These are phyloP conservation scores for Ormyrus pomaceus DNA, from an alignment of 2,888 invertebrate species.

Conservation along the genomic window DNA sequence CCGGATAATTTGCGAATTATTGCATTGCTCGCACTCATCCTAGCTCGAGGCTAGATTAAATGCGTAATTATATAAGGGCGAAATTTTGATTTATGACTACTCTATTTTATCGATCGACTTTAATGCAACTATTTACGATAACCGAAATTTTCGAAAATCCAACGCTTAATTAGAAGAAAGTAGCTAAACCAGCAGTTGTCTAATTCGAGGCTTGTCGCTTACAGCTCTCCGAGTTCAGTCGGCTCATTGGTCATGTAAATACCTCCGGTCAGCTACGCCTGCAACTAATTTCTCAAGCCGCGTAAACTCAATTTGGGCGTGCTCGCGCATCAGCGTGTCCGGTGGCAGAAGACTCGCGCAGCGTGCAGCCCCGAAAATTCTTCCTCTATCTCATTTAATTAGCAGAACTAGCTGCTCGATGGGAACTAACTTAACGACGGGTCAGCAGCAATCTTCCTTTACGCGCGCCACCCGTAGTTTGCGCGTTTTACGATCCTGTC, in stretches of 20 bases:
- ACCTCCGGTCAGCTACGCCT: not conserved
- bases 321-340: constrained; percentile 1
- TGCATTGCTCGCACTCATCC: too few species aligned
- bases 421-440: constrained; percentile 72
- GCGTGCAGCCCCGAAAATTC: constrained; percentile 51
- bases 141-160: too few species aligned
- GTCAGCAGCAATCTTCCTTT: constrained; percentile 70
- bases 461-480: constrained; percentile 63
- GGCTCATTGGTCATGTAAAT: constrained; percentile 4
- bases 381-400: constrained; percentile 68
- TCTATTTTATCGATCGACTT: too few species aligned
- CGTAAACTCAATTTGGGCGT: constrained; percentile 43
- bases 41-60: too few species aligned
- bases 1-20: too few species aligned
- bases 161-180: not conserved
- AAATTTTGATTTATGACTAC: too few species aligned
- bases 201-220: not conserved
- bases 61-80: too few species aligned
- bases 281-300: constrained; percentile 35
- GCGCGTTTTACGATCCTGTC: constrained; percentile 63
- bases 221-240: not conserved
- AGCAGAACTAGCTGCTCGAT: constrained; percentile 68
- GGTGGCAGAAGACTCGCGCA: not conserved
- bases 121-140: too few species aligned
- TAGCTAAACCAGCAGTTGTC: not conserved